A percentile compares a stretch with the other conserved stretches of the same genome.
phyloP scores from a whole-genome alignment of 2,113 vertebrate genomes.

The Limnothrissa miodon region DNA sequence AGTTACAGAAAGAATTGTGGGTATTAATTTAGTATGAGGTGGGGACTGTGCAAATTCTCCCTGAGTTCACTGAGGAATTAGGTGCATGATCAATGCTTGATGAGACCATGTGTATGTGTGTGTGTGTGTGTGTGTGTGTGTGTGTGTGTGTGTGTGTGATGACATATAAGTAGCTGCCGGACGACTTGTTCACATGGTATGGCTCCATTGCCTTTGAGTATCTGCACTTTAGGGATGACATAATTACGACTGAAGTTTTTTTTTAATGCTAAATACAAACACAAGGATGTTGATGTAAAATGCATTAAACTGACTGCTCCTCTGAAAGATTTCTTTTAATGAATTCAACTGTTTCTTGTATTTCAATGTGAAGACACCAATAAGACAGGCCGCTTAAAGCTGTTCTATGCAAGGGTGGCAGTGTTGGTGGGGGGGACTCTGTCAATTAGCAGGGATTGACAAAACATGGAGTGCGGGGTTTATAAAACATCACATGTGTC shows the following conservation, averaged over 20 bases:
- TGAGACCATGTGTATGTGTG: conserved; percentile 74
- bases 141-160: conserved; percentile 48
- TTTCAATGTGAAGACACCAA: not conserved
- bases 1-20: conserved; percentile 54
- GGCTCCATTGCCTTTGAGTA: conserved; percentile 66
- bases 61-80: conserved; percentile 78
- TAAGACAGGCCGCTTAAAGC: not conserved
- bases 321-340: not conserved
- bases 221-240: conserved; percentile 45
- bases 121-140: conserved; percentile 10
- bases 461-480: conserved; percentile 4
- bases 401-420: not conserved
- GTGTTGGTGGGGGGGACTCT: not conserved
- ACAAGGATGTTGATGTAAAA: not conserved
- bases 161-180: conserved; percentile 74
- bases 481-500: conserved; percentile 33
- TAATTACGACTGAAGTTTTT: conserved; percentile 13
- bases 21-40: conserved; percentile 70
- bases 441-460: conserved; percentile 16
- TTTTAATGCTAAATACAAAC: not conserved
- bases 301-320: not conserved
- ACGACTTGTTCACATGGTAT: conserved; percentile 77
- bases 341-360: not conserved
- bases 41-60: conserved; percentile 81
- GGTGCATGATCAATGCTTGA: conserved; percentile 81